These are phyloP conservation scores for Lasioglossum zephyrum DNA, from an alignment of 2,888 invertebrate genomes.

Conservation along the genomic window DNA sequence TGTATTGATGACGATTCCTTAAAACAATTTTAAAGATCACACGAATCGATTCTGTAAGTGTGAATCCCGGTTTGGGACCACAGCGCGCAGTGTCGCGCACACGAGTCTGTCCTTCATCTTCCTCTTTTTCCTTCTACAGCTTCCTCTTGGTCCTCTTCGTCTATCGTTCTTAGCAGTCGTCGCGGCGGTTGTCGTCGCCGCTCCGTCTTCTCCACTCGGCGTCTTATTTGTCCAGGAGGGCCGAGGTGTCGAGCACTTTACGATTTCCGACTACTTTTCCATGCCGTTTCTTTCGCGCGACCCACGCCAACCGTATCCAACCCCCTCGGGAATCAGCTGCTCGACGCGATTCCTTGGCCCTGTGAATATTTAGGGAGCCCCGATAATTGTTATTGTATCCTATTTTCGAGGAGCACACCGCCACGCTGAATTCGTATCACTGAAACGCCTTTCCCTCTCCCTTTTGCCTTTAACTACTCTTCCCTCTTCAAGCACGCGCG, in stretches of 20 bases:
- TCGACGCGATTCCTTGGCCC: slow-evolving; percentile 8
- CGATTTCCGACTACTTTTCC: slow-evolving; percentile 82
- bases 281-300: slow-evolving; percentile 67
- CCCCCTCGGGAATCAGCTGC: slow-evolving; percentile 35
- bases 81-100: neutral
- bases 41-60: neutral
- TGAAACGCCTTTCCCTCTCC: neutral
- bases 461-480: neutral
- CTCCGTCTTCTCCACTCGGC: slow-evolving; percentile 66
- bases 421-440: neutral
- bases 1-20: neutral
- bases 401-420: slow-evolving; percentile 1
- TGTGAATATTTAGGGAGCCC: slow-evolving; percentile 24
- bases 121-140: neutral
- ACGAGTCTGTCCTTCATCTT: neutral
- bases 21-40: neutral
- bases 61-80: neutral
- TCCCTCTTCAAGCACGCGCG: neutral
- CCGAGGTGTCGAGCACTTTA: slow-evolving; percentile 83
- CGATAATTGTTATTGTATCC: slow-evolving; percentile 25
- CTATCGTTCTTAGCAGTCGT: slow-evolving; percentile 23
- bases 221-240: slow-evolving; percentile 83
- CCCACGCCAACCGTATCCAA: slow-evolving; percentile 37
- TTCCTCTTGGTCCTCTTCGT: neutral
- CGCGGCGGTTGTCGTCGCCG: slow-evolving; percentile 62